Evolutionary conservation across 2,888 invertebrate species (phyloP), one percentile per base, ranked within the genome.

Genomic region (Slavum lentiscoides): DNA sequence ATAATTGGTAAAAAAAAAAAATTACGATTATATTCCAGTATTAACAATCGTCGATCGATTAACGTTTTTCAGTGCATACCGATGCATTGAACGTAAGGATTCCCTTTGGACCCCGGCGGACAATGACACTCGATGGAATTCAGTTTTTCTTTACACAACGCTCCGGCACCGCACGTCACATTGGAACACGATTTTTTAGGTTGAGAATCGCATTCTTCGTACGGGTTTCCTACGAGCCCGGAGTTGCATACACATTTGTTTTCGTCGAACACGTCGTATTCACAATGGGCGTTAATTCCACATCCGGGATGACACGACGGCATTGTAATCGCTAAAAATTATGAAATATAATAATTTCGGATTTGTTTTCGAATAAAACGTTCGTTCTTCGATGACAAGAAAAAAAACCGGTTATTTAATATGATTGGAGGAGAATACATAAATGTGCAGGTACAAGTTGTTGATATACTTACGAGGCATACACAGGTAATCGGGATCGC

Each of bases 401-500:
- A 30, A 1, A 30, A 30, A 30, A 30, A 30, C 30, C n/a, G n/a
- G n/a, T n/a, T n/a, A n/a, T n/a, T n/a, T n/a, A n/a, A n/a, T n/a
- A n/a, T n/a, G n/a, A n/a, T n/a, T n/a, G n/a, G n/a, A n/a, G n/a
- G n/a, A n/a, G n/a, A n/a, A n/a, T n/a, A n/a, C n/a, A n/a, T n/a
- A n/a, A n/a, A n/a, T n/a, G n/a, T n/a, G n/a, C n/a, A n/a, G n/a
- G n/a, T n/a, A n/a, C n/a, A n/a, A n/a, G n/a, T n/a, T n/a, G 0
- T 43, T 9, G 3, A 5, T 43, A 43, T 83, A 91, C 93, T 92
- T 90, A 94, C 93, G 95, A 85, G 96, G 95, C 92, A 95, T 94
- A 85, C 96, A 96, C 73, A 96, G 89, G 43, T 95, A 88, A 85
- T 95, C 93, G 0, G 96, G 95, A 86, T 96, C 94, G 85, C 96